These are phyloP conservation scores for Glyptemys insculpta DNA, from an alignment of 2,797 vertebrate genomes.

Conservation along the genomic window DNA sequence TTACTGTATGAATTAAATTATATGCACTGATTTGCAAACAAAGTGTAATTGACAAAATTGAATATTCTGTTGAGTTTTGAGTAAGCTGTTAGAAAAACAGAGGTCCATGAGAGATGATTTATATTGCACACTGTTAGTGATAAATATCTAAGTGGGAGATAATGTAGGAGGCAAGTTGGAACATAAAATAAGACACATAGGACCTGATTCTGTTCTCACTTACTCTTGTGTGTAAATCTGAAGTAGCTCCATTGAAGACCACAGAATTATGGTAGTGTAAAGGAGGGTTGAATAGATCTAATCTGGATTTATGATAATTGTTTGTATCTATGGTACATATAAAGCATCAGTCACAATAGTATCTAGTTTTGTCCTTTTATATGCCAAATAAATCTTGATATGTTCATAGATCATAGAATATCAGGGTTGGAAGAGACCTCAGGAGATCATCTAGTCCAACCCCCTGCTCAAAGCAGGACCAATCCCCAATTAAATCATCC, in stretches of 20 bases:
- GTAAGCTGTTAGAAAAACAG: not conserved
- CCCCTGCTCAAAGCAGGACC: no score
- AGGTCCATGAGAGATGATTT: not conserved
- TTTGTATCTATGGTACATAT: not conserved
- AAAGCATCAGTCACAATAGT: not conserved
- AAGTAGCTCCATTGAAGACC: not conserved
- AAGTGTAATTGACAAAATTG: not conserved
- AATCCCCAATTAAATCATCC: no score
- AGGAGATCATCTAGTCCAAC: no score
- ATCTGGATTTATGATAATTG: not conserved
- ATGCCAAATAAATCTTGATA: not conserved
- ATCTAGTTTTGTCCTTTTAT: not conserved
- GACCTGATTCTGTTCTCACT: not conserved
- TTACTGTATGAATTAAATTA: not conserved
- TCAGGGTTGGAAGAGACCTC: no score
- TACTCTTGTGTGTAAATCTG: not conserved
- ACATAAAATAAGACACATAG: not conserved
- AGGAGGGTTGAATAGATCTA: not conserved
- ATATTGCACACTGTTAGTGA: not conserved
- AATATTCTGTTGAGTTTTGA: not conserved
- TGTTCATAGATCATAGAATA: no score
- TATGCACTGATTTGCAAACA: not conserved
- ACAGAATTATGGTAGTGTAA: fast-evolving
- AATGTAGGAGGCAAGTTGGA: not conserved
- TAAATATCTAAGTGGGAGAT: not conserved